Evolutionary conservation across 2,113 vertebrate genomes (phyloP), one percentile per base, ranked within the genome.

Genomic region (Plectropomus leopardus): DNA sequence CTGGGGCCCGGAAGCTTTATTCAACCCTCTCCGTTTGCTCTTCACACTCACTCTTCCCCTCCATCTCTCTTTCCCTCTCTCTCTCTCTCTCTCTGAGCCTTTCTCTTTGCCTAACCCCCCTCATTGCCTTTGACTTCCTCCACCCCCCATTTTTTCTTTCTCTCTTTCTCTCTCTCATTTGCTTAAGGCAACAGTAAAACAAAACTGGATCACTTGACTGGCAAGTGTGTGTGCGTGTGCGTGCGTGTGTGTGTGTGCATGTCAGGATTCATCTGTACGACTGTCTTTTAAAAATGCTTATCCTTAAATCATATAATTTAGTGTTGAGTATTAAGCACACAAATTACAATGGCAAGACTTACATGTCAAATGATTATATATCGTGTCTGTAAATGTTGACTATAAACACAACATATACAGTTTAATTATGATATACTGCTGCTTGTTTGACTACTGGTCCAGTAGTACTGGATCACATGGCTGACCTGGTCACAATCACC

Each of bases 1-100:
- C 78, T 92, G 89, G 89, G 90, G 85, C 75, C 87, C 86, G 76
- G 91, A 92, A 93, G 90, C 91, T 91, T 90, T 92, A 90, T 93
- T 92, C 89, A 91, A 79, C 72, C 86, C 82, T 88, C 84, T 84
- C 80, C 58, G 71, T 89, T 88, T 84, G 87, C 87, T 87, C 88
- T 79, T 87, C 82, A 81, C 86, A 90, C 86, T 85, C 86, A 81
- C 73, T 88, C 85, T 82, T 90, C 83, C 72, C 90, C 88, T 82
- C 75, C 61, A 47, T 82, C 80, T 84, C 88, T 74, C 76, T 83
- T 61, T 44, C 70, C n/a, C n/a, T n/a, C n/a, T n/a, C n/a, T 73
- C 76, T 82, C 65, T 44, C 70, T 10, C 88, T 74, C 76, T 83
- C 66, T 44, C 70, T 13, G 11, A 69, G 57, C 66, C 26, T 76